Conservation (phyloP, 92 coral and sea anemone species). For the Parazoanthus atlanticus region DNA sequence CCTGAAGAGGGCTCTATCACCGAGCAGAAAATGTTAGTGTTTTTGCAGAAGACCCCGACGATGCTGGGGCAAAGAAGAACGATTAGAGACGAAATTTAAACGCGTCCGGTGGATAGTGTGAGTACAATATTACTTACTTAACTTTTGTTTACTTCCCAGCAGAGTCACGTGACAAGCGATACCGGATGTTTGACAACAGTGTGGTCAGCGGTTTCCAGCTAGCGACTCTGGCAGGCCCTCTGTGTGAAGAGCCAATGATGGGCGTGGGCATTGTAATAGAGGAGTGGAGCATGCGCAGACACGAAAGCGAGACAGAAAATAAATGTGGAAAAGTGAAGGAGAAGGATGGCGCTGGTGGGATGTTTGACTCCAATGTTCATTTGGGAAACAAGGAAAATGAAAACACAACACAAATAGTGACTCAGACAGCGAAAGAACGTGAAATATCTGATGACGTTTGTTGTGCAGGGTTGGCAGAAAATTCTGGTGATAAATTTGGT, state of each 20-base stretch:
- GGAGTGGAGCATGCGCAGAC: slow-evolving; percentile 53
- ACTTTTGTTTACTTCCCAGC: background rate
- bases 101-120: too few relatives aligned
- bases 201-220: slow-evolving; percentile 92
- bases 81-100: too few relatives aligned
- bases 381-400: background rate
- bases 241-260: slow-evolving; percentile 98
- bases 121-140: background rate
- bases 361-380: background rate
- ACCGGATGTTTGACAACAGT: slow-evolving; percentile 86
- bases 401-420: background rate
- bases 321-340: background rate
- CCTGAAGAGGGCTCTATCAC: too few relatives aligned
- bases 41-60: too few relatives aligned
- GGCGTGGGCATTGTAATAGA: slow-evolving; percentile 94
- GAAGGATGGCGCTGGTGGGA: background rate
- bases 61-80: too few relatives aligned
- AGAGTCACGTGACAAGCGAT: slow-evolving; percentile 47
- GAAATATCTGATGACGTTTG: background rate
- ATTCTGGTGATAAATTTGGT: background rate
- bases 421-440: background rate
- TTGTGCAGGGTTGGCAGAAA: background rate
- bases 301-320: background rate
- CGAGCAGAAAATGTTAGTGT: too few relatives aligned
- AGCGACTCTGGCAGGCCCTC: slow-evolving; percentile 89